These are phyloP conservation scores for Scaptomyza polygonia DNA, from an alignment of 2,888 invertebrate species.

Conservation along the genomic window DNA sequence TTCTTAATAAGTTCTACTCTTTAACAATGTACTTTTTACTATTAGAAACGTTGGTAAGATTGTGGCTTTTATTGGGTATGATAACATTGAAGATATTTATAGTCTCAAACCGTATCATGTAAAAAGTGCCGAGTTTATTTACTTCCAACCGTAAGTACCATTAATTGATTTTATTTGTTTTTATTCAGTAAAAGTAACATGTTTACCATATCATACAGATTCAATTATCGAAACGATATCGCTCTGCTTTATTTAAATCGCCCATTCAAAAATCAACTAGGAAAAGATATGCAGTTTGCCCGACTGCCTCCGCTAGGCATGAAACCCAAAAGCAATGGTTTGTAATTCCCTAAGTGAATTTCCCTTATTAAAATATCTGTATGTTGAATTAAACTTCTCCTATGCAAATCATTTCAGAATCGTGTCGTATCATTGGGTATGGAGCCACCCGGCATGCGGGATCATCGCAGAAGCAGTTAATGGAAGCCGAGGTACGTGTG, in stretches of 20 bases:
- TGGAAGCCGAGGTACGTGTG: constrained; percentile 76
- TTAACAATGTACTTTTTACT: neutral
- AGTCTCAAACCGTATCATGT: constrained; percentile 61
- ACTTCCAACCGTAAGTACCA: constrained; percentile 80
- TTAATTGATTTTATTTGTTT: neutral
- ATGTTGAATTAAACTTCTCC: too few relatives aligned
- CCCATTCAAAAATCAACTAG: constrained; percentile 32
- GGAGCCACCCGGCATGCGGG: constrained; percentile 82
- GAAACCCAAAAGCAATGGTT: constrained; percentile 72
- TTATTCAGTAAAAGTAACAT: neutral
- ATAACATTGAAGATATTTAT: constrained; percentile 64
- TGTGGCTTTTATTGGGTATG: constrained; percentile 76
- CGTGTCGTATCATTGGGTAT: constrained; percentile 82
- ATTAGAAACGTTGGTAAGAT: constrained; percentile 68
- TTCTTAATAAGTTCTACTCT: neutral
- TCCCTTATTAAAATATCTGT: too few relatives aligned
- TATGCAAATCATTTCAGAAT: constrained; percentile 26
- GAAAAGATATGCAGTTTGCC: constrained; percentile 51
- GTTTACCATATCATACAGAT: constrained; percentile 49
- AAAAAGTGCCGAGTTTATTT: constrained; percentile 68
- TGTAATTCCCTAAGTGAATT: constrained; percentile 4
- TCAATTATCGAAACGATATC: constrained; percentile 81
- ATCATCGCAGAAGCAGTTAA: constrained; percentile 71
- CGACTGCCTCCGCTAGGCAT: constrained; percentile 71
- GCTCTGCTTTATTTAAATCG: constrained; percentile 72